A percentile compares a stretch with the other conserved stretches of the same genome.
These are phyloP conservation scores for Loxodonta africana DNA, from an alignment of 2,113 vertebrate genomes.

Conservation along the genomic window DNA sequence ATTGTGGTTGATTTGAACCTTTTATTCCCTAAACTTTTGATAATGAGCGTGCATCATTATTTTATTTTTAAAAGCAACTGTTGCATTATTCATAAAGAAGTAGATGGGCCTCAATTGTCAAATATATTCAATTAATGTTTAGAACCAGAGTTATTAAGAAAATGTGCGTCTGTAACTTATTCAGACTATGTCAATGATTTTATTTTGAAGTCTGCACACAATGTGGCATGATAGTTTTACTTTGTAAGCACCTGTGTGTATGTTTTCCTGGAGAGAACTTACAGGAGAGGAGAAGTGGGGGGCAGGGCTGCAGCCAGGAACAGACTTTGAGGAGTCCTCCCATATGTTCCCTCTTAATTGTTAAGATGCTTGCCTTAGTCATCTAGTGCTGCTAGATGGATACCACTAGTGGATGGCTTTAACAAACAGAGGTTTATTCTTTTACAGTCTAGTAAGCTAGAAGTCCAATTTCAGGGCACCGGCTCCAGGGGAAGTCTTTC, in stretches of 20 bases:
- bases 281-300: neutral
- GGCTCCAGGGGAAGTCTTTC: no score
- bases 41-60: neutral
- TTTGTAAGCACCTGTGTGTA: neutral
- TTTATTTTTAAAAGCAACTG: slow-evolving; percentile 4
- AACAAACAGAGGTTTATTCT: no score
- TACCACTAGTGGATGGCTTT: no score
- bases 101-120: neutral
- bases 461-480: no score
- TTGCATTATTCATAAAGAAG: neutral
- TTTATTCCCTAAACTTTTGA: neutral
- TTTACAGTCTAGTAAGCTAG: no score
- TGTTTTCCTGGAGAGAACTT: neutral
- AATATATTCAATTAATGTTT: neutral
- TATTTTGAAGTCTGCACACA: neutral
- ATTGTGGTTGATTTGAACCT: neutral
- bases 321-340: neutral
- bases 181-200: neutral
- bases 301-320: neutral
- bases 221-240: neutral
- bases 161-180: neutral
- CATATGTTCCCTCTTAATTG: neutral
- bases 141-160: neutral
- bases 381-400: no score
- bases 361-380: neutral